Base-by-base conservation (phyloP, 2,888 invertebrate genomes). In the Sarcophaga caerulescens region DNA sequence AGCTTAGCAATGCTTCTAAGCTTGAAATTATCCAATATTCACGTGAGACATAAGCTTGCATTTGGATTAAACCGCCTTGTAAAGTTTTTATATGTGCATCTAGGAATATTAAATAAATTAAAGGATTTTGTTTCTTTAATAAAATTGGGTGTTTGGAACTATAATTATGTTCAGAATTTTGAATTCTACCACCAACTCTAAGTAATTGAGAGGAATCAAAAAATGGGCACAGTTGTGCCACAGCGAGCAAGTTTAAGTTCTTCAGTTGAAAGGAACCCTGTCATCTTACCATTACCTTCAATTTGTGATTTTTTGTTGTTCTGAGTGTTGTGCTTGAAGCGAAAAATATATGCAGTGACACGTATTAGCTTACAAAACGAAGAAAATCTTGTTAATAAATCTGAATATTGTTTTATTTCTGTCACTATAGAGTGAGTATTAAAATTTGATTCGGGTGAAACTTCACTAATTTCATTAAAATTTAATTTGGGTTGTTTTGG, bases 101-200 rank as follows among this genome's bases (percentile, higher is more conserved):
- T 73, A 23, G 21, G 70, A 84, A 69, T 59, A 59, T 6, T 59
- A 59, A 60, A n/a, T 12, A 12, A 47, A 78, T 77, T 21, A 85
- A 14, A 44, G 78, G 81, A 57, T 78, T 85, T 47, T 45, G n/a
- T 59, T 85, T 85, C 35, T 44, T 35, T 19, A 85, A 44, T 47
- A 81, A 66, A 35, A 80, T 75, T 44, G 80, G 82, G 35, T 82
- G 85, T 59, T 82, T 80, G 12, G 21, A 45, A n/a, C 35, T 25
- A 59, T 47, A 84, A n/a, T 6, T 6, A 6, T 65, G 57, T 4
- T 66, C 52, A 6, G 86, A 73, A n/a, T 81, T 86, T 63, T 62
- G 47, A 19, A 86, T 65, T 35, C 84, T 62, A 19, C 84, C 86
- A 19, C 85, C 76, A 44, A 79, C 81, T 62, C 85, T 65, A 44